Evolutionary conservation across 2,797 vertebrate genomes (phyloP).

Genomic region (Sciurus carolinensis): DNA sequence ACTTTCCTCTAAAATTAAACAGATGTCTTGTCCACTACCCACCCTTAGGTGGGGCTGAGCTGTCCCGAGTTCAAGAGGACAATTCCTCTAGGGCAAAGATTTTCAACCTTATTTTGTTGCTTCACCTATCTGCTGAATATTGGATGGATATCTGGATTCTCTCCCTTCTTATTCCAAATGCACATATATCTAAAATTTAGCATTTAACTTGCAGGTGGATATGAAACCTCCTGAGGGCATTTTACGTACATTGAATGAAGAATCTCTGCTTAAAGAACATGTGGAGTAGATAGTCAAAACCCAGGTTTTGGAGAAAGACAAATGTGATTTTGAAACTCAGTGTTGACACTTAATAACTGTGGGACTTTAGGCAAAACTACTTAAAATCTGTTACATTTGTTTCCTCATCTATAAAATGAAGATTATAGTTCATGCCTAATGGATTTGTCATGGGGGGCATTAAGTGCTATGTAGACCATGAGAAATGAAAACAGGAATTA

Average conservation of each 20-base stretch:
- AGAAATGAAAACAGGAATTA: constrained; percentile 56
- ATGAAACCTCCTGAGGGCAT: not conserved
- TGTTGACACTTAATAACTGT: constrained; percentile 62
- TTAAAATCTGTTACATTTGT: not conserved
- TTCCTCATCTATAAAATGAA: constrained; percentile 49
- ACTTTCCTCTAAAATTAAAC: constrained; percentile 20
- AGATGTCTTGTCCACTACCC: not conserved
- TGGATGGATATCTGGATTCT: not conserved
- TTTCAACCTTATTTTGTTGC: not conserved
- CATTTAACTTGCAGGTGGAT: not conserved
- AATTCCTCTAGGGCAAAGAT: not conserved
- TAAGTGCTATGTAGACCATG: constrained; percentile 23
- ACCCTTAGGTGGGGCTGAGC: not conserved
- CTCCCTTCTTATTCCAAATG: not conserved
- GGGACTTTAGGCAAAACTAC: constrained; percentile 51
- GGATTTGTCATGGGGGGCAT: not conserved
- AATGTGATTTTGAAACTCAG: constrained; percentile 6
- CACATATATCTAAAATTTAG: not conserved
- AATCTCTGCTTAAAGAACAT: not conserved
- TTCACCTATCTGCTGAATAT: not conserved
- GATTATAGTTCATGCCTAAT: not conserved
- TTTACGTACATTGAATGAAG: not conserved
- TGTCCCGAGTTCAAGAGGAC: not conserved
- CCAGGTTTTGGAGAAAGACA: not conserved
- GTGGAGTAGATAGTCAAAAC: not conserved